Base-by-base conservation (phyloP, 2,888 invertebrate species). In the Acanthosoma haemorrhoidale region DNA sequence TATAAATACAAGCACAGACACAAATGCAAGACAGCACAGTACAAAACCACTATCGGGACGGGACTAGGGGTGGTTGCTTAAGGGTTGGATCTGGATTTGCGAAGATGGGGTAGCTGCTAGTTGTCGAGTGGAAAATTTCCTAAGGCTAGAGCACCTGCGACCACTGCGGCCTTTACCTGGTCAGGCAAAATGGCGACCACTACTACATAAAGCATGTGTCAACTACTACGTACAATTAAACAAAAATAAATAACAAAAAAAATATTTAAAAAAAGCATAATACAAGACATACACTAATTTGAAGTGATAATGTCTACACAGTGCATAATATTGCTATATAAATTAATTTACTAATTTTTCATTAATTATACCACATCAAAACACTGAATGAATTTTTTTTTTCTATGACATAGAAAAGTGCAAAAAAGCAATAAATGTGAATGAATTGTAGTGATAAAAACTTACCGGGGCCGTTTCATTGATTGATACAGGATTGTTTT, bases 391-490 rank as follows among this genome's bases (percentile, higher is more conserved):
- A 41, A 41, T 41, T 9, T 18, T 18, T 41, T 18, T 18, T 41
- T 43, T 21, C 21, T 6, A 43, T 43, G 11, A n/a, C 21, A 51
- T 25, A 25, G 21, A 51, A 25, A 51, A 25, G 51, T 51, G 51
- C 51, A 51, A 51, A 25, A 25, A 6, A 9, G 2, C 21, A 43
- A 9, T 1, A 0, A 13, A 51, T 9, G 18, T 25, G 5, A 51
- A 25, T 2, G 1, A 25, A 8, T 16, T 1, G 31, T 1, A 59
- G 15, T 15, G 5, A 21, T 38, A 21, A n/a, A 16, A n/a, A 38
- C 63, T 63, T 63, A 63, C 63, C 63, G 63, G 63, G 63, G 63
- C 63, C 63, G 36, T 63, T 63, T 63, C 63, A 63, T 63, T 63
- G 63, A 63, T 21, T 63, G 63, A 34, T 63, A 25, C 63, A 63